Evolutionary conservation across 53 echinoderm and acorn worm genomes (phyloP).

Genomic region (Antedon mediterranea): DNA sequence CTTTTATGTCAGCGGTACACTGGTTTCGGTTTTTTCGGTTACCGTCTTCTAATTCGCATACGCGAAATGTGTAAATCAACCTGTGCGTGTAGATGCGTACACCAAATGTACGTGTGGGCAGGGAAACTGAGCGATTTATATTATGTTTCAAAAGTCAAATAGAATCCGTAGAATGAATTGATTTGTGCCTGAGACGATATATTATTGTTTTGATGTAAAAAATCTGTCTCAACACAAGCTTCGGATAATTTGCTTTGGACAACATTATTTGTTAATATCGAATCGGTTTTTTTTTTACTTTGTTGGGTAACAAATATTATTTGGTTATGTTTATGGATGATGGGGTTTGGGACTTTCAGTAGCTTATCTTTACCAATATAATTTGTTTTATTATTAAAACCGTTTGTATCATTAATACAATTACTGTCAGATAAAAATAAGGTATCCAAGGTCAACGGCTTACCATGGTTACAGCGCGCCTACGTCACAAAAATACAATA

Average conservation of each 20-base stretch:
- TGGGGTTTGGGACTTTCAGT: too few relatives aligned
- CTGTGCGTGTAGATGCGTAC: neutral
- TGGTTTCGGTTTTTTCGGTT: neutral
- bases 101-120: neutral
- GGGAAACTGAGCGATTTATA: neutral
- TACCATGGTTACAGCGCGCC: too few relatives aligned
- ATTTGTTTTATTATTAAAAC: too few relatives aligned
- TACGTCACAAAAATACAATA: too few relatives aligned
- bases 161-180: neutral
- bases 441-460: too few relatives aligned
- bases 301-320: too few relatives aligned
- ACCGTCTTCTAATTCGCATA: neutral
- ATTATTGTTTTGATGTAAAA: neutral
- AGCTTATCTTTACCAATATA: too few relatives aligned
- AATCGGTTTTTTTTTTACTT: too few relatives aligned
- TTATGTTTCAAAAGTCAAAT: neutral
- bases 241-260: neutral
- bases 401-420: too few relatives aligned
- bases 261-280: neutral
- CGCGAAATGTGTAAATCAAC: neutral
- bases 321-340: too few relatives aligned
- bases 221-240: neutral
- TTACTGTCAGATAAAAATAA: too few relatives aligned
- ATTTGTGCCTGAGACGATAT: neutral
- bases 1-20: neutral